Evolutionary conservation across 2,888 invertebrate genomes (phyloP), one percentile per base, ranked within the genome.

Genomic region (Orgyia antiqua): DNA sequence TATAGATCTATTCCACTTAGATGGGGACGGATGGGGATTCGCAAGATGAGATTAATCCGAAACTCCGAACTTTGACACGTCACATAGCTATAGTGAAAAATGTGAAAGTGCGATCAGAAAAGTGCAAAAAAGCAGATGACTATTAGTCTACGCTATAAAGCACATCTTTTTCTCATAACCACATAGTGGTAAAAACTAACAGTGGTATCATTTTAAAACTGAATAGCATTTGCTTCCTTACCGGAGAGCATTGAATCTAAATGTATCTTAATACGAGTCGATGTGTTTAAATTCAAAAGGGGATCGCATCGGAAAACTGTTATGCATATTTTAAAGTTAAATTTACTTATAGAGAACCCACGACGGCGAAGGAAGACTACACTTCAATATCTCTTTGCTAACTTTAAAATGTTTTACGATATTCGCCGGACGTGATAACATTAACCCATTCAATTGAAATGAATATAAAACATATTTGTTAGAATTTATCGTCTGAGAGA

Each of bases 291-390:
- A 83, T 84, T 84, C 55, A 58, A 73, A 71, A 72, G 73, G 70
- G 74, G 79, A 71, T 74, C 82, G 78, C 80, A 74, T 80, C 61
- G 80, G 83, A 80, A 83, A 84, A 83, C 83, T 83, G 83, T 84
- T 83, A 83, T 80, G 83, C 84, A 86, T 86, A 86, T 84, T 83
- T 86, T 83, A 84, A 84, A 83, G 76, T 82, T 71, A 79, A 83
- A 84, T 84, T 82, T 84, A 82, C 82, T 80, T 79, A 73, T 67
- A 65, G 49, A 54, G 58, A 52, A 67, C 57, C 61, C 57, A 56
- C 61, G 59, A 49, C 45, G 41, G 43, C 49, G 76, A 75, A 74
- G 70, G 72, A 72, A 67, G 69, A 74, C 68, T 70, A 63, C 40
- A 60, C 48, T 60, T 41, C 61, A 72, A 80, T 75, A 74, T 72